Percentiles rank a stretch among this genome's conserved stretches.
Evolutionary conservation across 2,888 invertebrate species (phyloP).

Genomic region (Deilephila porcellus): DNA sequence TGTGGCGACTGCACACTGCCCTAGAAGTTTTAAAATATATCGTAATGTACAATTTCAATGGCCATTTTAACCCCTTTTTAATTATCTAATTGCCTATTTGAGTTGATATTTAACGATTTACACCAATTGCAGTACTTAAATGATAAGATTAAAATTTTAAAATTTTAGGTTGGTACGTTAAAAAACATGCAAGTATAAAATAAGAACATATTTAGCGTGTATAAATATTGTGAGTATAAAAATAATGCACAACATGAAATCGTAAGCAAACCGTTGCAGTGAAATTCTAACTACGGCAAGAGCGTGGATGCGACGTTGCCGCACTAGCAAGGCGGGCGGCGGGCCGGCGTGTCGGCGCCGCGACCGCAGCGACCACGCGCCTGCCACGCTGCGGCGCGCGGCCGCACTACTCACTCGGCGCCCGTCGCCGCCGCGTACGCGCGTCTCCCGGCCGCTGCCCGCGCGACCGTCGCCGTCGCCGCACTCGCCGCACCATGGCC

Average conservation of each 20-base stretch:
- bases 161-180: too few relatives aligned
- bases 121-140: too few relatives aligned
- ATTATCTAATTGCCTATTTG: too few relatives aligned
- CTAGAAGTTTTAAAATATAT: too few relatives aligned
- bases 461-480: slow-evolving; percentile 40
- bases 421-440: slow-evolving; percentile 40
- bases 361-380: slow-evolving; percentile 44
- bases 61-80: too few relatives aligned
- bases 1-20: not conserved
- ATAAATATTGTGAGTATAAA: not conserved
- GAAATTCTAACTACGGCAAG: slow-evolving; percentile 5
- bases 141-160: too few relatives aligned
- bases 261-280: slow-evolving; percentile 10
- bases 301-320: not conserved
- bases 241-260: slow-evolving; percentile 18
- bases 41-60: too few relatives aligned
- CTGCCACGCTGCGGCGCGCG: slow-evolving; percentile 67
- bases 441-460: slow-evolving; percentile 45
- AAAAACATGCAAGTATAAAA: too few relatives aligned
- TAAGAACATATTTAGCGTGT: too few relatives aligned
- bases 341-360: slow-evolving; percentile 39
- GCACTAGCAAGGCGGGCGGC: not conserved
- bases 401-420: slow-evolving; percentile 58
- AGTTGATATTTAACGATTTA: too few relatives aligned
- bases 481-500: slow-evolving; percentile 11